phyloP scores from a whole-genome alignment of 2,888 invertebrate genomes.

The Eugnorisma glareosa region DNA sequence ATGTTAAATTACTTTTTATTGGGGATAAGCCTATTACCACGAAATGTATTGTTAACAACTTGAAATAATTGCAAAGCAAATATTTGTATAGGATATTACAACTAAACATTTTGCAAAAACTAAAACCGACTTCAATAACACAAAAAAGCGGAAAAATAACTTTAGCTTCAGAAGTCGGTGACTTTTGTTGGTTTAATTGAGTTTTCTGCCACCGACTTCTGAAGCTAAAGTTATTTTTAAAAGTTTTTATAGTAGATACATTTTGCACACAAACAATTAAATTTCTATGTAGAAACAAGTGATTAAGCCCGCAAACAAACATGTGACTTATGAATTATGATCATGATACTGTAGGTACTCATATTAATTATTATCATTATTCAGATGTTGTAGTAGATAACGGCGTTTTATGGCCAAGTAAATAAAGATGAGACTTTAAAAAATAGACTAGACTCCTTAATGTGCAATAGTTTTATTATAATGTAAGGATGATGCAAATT shows the following conservation, averaged over 20 bases:
- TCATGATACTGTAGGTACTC: not conserved
- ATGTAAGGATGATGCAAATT: not conserved
- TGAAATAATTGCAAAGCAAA: too few relatives aligned
- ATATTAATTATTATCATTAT: slow-evolving; percentile 4
- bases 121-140: too few relatives aligned
- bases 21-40: too few relatives aligned
- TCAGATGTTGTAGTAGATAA: not conserved
- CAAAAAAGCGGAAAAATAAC: too few relatives aligned
- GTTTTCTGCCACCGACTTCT: too few relatives aligned
- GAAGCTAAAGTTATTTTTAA: too few relatives aligned
- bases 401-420: not conserved
- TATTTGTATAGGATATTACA: too few relatives aligned
- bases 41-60: too few relatives aligned
- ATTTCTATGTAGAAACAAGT: not conserved
- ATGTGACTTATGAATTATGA: not conserved
- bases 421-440: slow-evolving; percentile 6
- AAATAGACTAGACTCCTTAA: not conserved
- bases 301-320: not conserved
- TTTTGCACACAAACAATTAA: slow-evolving; percentile 5
- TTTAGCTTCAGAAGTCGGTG: too few relatives aligned
- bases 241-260: not conserved
- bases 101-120: too few relatives aligned
- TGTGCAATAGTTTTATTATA: not conserved
- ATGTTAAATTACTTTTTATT: too few relatives aligned
- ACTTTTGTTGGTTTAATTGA: too few relatives aligned